Base-by-base conservation (phyloP, 2,888 invertebrate genomes). In the Drosophila histrio region DNA sequence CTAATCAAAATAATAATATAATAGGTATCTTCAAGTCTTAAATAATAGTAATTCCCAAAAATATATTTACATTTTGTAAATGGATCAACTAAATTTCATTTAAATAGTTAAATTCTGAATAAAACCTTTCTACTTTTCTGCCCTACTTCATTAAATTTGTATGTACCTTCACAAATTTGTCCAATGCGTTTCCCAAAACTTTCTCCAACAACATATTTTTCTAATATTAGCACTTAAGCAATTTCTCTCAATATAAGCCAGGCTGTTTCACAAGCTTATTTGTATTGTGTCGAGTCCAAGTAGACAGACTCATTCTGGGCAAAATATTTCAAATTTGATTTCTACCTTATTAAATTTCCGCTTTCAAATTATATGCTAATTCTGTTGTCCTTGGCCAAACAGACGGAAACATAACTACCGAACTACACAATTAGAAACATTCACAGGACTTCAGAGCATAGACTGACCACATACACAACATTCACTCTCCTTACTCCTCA, bases 351-450 rank as follows among this genome's bases (percentile, higher is more conserved):
- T 56, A 28, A 58, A 72, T 62, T 61, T 56, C 41, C 59, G 57
- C 53, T 66, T 15, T 21, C 11, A 34, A 53, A 49, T 53, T 53
- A 34, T 66, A 34, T 61, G 47, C 52, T 46, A 56, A 56, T 47
- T 39, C 11, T 46, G 17, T n/a, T 17, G 28, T 41, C 21, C 19
- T 36, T 30, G 30, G 0, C 11, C 21, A 50, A 39, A 38, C 71
- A 50, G 56, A 41, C n/a, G 38, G 22, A 41, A 30, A 41, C 50
- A n/a, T 22, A 36, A 50, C n/a, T n/a, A n/a, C 52, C 60, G 19
- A 65, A 32, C 32, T 52, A 43, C 22, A 38, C 58, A 63, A 73
- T 73, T 72, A 73, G 74, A 56, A 68, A 59, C 69, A 74, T 57
- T 26, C 46, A 21, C 15, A 52, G 24, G 21, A 39, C 36, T 50